Evolutionary conservation across 2,113 vertebrate genomes (phyloP).

Genomic region (Prietella phreatophila): DNA sequence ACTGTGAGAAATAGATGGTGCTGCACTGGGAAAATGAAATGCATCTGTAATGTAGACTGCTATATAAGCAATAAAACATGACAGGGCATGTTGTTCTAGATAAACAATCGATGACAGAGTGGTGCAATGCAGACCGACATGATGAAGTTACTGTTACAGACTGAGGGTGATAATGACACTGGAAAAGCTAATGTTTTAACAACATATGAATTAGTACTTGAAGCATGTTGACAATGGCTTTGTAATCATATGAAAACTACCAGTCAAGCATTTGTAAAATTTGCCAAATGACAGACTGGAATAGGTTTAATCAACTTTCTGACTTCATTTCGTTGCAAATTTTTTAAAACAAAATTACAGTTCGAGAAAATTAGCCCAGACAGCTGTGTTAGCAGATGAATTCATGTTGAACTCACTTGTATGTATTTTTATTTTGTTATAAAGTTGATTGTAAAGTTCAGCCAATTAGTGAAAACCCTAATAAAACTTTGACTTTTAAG

Average conservation of each 20-base stretch:
- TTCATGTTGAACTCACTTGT: too few relatives aligned
- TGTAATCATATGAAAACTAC: background rate
- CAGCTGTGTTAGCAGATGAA: too few relatives aligned
- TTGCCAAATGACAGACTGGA: too few relatives aligned
- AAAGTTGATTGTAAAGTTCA: background rate
- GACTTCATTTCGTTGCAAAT: too few relatives aligned
- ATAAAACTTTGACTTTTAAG: background rate
- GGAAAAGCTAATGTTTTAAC: background rate
- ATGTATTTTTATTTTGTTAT: background rate
- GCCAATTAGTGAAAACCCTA: too few relatives aligned
- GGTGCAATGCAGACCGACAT: too few relatives aligned
- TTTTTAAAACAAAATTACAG: background rate
- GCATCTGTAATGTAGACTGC: background rate
- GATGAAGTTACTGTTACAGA: background rate
- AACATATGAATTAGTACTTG: background rate
- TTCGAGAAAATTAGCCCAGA: background rate
- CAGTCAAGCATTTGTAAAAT: too few relatives aligned
- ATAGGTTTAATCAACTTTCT: too few relatives aligned
- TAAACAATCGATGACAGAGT: background rate
- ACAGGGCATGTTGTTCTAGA: background rate
- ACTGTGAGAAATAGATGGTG: background rate
- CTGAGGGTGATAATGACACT: background rate
- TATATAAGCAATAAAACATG: background rate
- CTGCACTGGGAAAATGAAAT: background rate
- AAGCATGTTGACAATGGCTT: background rate